Conservation (phyloP, 2,113 vertebrate genomes). For the Hemiscyllium ocellatum region DNA sequence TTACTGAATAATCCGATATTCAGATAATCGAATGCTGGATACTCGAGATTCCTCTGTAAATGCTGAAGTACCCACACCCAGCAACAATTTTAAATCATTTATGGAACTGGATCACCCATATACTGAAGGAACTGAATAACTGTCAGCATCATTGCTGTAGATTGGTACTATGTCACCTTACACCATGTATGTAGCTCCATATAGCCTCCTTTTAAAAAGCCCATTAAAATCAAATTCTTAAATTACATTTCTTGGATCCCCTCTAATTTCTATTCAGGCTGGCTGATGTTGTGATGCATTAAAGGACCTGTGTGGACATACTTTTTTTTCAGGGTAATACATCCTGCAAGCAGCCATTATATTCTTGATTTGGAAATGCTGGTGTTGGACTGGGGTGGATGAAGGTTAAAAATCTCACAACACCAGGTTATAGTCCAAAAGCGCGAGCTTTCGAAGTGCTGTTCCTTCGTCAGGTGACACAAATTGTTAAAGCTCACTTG, state of each 20-base stretch:
- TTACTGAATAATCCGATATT: no score
- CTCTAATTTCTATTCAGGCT: not conserved
- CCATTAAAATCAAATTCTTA: not conserved
- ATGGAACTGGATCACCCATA: no score
- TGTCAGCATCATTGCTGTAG: not conserved
- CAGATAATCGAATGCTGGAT: no score
- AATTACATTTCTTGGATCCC: not conserved
- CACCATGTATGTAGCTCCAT: not conserved
- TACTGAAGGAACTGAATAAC: no score
- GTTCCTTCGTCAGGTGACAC: no score
- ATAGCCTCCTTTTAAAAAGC: not conserved
- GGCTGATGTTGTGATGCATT: not conserved
- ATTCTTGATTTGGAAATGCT: not conserved
- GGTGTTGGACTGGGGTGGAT: no score
- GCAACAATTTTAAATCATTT: no score
- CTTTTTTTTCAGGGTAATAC: not conserved
- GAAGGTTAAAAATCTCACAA: no score
- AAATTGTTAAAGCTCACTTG: no score
- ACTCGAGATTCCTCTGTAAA: not conserved
- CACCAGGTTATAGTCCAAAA: no score
- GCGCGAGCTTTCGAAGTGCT: no score
- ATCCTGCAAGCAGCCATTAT: not conserved
- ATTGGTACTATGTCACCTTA: not conserved
- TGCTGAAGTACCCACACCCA: no score
- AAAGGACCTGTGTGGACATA: not conserved